Percentiles rank a stretch among this genome's conserved stretches.
Evolutionary conservation across 2,113 vertebrate species (phyloP).

Genomic region (Oncorhynchus tshawytscha): DNA sequence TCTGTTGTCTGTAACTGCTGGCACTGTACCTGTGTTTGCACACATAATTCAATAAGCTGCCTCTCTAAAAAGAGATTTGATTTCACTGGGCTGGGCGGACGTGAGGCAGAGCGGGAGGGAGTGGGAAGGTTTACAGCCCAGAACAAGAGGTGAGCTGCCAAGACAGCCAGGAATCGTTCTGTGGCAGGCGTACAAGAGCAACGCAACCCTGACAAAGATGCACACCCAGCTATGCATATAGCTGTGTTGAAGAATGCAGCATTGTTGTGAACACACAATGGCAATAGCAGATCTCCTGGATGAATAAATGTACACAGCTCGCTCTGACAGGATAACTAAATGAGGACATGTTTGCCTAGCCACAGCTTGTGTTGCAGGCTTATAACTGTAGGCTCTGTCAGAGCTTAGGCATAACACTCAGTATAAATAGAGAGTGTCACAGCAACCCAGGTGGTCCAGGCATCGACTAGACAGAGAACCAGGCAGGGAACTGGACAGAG

Average conservation of each 20-base stretch:
- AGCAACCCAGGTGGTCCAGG: neutral
- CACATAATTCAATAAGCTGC: conserved; percentile 62
- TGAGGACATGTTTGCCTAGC: neutral
- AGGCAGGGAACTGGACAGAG: neutral
- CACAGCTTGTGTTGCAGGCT: neutral
- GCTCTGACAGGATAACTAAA: neutral
- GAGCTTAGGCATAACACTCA: neutral
- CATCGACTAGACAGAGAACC: neutral
- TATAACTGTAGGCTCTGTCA: neutral
- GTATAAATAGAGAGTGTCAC: neutral
- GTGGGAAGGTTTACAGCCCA: neutral
- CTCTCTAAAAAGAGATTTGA: conserved; percentile 59
- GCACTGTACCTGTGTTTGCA: conserved; percentile 58
- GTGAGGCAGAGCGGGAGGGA: neutral
- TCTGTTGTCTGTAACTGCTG: conserved; percentile 54
- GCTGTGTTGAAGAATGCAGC: neutral
- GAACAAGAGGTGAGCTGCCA: conserved; percentile 42
- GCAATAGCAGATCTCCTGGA: neutral
- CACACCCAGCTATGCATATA: neutral
- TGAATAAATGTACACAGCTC: neutral
- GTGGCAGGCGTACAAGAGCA: conserved; percentile 25
- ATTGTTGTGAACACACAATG: neutral
- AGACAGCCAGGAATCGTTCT: conserved; percentile 9
- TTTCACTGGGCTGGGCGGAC: conserved; percentile 38
- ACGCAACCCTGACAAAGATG: conserved; percentile 12